Evolutionary conservation across 1,140 invertebrate genomes (phyloP), one percentile per base, ranked within the genome.

Genomic region (Acyrthosiphon pisum): DNA sequence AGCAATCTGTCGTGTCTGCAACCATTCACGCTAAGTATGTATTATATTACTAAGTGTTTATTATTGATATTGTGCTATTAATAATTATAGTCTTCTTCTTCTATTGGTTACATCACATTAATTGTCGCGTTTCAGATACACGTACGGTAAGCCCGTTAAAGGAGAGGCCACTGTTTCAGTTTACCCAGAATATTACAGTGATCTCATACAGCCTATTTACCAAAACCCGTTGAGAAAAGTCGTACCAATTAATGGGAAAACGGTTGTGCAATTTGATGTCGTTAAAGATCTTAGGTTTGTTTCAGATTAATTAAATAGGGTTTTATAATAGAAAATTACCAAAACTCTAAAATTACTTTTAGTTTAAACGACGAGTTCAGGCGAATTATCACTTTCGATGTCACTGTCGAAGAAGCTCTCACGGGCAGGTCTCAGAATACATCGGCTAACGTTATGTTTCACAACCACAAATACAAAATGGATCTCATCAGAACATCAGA

Each of bases 11-110:
- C 88, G 96, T 99, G 50, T 96, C 96, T 26, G 97, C 97, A 18
- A 97, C 97, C 44, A 96, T 99, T 23, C 96, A 97, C 81, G 97
- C 98, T 22, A 98, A 97, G 98, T 99, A 96, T n/a, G 60, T 18
- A 48, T 48, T 48, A 6, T 9, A 37, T 20, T 26, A 26, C n/a
- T 14, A 7, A 89, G 35, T 89, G 6, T 81, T 76, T 76, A 23
- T 35, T n/a, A 35, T 76, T 76, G 14, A 35, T 6, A 11, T n/a
- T n/a, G 1, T 18, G 30, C 14, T 11, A 68, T 6, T 68, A n/a
- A 76, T 23, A n/a, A 76, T 18, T 18, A 76, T n/a, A n/a, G 60
- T 76, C 11, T 76, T n/a, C 3, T 68, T 30, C 11, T 14, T 68
- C 4, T 18, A 68, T n/a, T 68, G 23, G 6, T 68, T 76, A 76